Base-by-base conservation (phyloP, 2,888 invertebrate species). In the Pachliopta kotzebuea region DNA sequence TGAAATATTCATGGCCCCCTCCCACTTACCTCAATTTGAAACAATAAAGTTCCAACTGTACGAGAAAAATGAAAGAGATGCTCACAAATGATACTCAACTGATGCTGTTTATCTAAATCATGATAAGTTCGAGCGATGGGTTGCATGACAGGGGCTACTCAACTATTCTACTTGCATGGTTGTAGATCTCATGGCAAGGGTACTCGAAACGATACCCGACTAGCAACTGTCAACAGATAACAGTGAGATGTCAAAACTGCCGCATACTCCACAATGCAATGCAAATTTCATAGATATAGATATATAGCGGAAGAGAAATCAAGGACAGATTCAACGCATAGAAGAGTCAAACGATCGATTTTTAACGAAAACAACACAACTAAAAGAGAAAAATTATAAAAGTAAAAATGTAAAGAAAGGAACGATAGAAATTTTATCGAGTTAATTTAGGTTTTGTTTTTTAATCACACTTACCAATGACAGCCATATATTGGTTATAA, bases 401-500 rank as follows among this genome's bases (percentile, higher is more conserved):
- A 49, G 17, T 81, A 76, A 77, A 80, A 78, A 77, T 78, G 80
- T 77, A 78, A 73, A 76, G 78, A 84, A 83, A 77, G 74, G 74
- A 83, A 84, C 76, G 77, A 81, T 72, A 85, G 85, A 88, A 89
- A 81, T 90, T 90, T 90, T 89, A 83, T 83, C 73, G 78, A 88
- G 83, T 85, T 86, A 90, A 86, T 91, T 90, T 90, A 90, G 80
- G 78, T 93, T 92, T 49, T 81, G 86, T 83, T 84, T 88, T 63
- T 92, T 90, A 88, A 81, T 86, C 86, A 93, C 94, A 96, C 96
- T 96, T 95, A 96, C 96, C 96, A 96, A 95, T 94, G 96, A 96
- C 94, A 96, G 96, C 97, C 97, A 97, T 94, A 96, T 96, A 95
- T 97, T 97, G 94, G 96, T 95, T 93, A 96, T 96, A 94, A 97